phyloP scores from a whole-genome alignment of 2,113 vertebrate genomes.

The Mormyrus lacerda region DNA sequence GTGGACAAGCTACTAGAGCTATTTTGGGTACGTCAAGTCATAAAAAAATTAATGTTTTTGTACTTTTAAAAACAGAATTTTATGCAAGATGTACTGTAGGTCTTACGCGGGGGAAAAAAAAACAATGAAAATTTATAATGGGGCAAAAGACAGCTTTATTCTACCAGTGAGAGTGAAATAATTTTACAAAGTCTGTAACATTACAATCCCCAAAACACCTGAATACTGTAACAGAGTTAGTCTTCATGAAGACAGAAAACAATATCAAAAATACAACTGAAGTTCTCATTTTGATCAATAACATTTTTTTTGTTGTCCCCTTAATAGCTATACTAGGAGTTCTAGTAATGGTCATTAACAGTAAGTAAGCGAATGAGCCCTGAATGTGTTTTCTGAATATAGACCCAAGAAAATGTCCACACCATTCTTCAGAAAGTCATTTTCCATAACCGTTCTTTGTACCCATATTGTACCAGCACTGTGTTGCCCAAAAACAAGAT shows the following conservation, averaged over 20 bases:
- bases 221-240: background rate
- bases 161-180: background rate
- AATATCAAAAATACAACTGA: background rate
- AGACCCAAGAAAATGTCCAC: background rate
- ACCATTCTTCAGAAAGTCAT: background rate
- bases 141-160: conserved; percentile 18
- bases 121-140: background rate
- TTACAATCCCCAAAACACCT: background rate
- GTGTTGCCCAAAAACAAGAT: background rate
- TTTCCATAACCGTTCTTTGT: background rate
- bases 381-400: background rate
- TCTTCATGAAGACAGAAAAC: background rate
- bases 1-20: background rate
- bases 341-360: conserved; percentile 10
- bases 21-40: background rate
- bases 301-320: background rate
- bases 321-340: conserved; percentile 7
- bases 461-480: background rate
- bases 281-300: background rate
- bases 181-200: background rate
- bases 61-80: background rate
- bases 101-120: background rate
- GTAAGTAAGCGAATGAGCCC: conserved; percentile 6
- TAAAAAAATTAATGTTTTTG: background rate
- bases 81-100: background rate